A percentile compares a stretch with the other conserved stretches of the same genome.
phyloP scores from a whole-genome alignment of 2,888 invertebrate species.

The Tanypteryx hageni region DNA sequence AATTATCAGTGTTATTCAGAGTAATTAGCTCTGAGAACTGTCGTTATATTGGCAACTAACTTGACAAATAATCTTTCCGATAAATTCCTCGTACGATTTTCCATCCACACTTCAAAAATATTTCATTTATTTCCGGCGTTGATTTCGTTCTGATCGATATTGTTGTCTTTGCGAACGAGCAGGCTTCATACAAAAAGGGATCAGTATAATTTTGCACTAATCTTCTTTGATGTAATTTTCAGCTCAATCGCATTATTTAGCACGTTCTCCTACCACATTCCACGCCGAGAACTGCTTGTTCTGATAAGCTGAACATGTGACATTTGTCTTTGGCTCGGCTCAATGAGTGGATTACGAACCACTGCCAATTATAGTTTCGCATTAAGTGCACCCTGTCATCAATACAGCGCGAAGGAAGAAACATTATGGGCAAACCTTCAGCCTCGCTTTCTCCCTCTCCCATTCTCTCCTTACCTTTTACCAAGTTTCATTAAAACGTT shows the following conservation, averaged over 20 bases:
- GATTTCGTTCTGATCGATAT: not conserved
- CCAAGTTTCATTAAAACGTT: slow-evolving; percentile 62
- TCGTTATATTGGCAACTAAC: not conserved
- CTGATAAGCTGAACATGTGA: slow-evolving; percentile 24
- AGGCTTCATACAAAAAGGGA: not conserved
- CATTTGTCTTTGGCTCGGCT: slow-evolving; percentile 29
- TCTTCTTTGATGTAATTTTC: slow-evolving; percentile 20
- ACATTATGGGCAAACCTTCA: slow-evolving; percentile 8
- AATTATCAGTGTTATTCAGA: no score
- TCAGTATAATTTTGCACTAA: slow-evolving; percentile 1
- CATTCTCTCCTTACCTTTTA: slow-evolving; percentile 29
- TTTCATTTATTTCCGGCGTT: not conserved
- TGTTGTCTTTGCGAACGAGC: not conserved
- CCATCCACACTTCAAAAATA: not conserved
- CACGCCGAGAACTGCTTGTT: slow-evolving; percentile 15
- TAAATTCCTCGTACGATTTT: not conserved
- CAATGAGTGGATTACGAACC: slow-evolving; percentile 35
- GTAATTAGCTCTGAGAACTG: no score
- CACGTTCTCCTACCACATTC: slow-evolving; percentile 22
- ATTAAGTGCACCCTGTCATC: slow-evolving; percentile 32
- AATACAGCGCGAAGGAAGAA: slow-evolving; percentile 30
- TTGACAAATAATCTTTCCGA: not conserved
- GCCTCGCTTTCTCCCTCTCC: not conserved
- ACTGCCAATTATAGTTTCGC: slow-evolving; percentile 32
- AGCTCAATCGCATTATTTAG: slow-evolving; percentile 32